phyloP scores from a whole-genome alignment of 2,797 vertebrate genomes.

The Ispidina lecontei region DNA sequence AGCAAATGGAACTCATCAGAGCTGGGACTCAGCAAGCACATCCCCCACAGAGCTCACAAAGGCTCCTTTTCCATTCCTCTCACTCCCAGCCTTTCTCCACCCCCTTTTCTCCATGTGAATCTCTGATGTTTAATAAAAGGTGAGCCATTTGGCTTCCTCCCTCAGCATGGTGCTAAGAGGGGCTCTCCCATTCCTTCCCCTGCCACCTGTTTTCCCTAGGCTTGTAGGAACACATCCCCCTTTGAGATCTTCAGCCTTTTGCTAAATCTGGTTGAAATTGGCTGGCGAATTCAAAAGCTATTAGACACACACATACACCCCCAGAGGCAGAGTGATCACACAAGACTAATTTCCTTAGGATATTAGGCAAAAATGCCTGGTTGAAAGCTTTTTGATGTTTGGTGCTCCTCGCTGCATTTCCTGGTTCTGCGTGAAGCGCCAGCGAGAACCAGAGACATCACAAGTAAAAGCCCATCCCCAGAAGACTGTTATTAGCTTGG shows the following conservation, averaged over 20 bases:
- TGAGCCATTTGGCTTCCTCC: not conserved
- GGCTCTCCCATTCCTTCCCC: slow-evolving; percentile 1
- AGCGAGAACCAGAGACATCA: slow-evolving; percentile 50
- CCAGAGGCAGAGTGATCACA: slow-evolving; percentile 38
- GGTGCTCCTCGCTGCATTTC: slow-evolving; percentile 35
- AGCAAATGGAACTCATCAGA: not conserved
- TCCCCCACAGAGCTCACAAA: not conserved
- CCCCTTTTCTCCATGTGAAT: not conserved
- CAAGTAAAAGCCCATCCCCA: slow-evolving; percentile 63
- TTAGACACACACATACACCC: slow-evolving; percentile 40
- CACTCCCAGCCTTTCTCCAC: not conserved
- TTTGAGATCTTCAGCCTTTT: slow-evolving; percentile 14
- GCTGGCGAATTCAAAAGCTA: slow-evolving; percentile 24
- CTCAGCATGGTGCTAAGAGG: not conserved
- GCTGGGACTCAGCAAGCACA: not conserved
- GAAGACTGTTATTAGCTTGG: slow-evolving; percentile 40
- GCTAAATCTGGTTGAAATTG: slow-evolving; percentile 8
- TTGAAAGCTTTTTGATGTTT: slow-evolving; percentile 61
- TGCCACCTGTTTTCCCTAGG: slow-evolving; percentile 3
- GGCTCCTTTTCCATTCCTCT: not conserved
- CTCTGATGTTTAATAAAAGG: not conserved
- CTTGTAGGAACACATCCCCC: slow-evolving; percentile 24
- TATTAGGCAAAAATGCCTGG: slow-evolving; percentile 56
- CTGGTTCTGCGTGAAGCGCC: slow-evolving; percentile 35
- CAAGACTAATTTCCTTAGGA: slow-evolving; percentile 62